A percentile compares a stretch with the other conserved stretches of the same genome.
phyloP scores from a whole-genome alignment of 2,888 invertebrate genomes.

The Phymatocera aterrima region DNA sequence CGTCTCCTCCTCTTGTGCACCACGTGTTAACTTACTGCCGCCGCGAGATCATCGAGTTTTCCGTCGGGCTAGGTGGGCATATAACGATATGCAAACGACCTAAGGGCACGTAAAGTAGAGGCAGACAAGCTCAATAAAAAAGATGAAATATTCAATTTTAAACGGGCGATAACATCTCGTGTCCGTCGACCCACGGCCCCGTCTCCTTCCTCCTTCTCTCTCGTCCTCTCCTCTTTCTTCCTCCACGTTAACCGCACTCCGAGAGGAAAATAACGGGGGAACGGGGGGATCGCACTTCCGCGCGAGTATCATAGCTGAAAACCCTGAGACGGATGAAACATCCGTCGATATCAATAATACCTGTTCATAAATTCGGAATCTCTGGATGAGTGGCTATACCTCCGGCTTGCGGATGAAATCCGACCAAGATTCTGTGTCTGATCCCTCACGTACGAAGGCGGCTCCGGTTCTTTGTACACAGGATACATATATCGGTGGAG shows the following conservation, averaged over 20 bases:
- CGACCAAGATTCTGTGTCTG: not conserved
- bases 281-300: not conserved
- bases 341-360: not conserved
- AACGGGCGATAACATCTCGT: slow-evolving; percentile 34
- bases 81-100: slow-evolving; percentile 38
- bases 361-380: too few relatives aligned
- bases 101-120: slow-evolving; percentile 24
- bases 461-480: too few relatives aligned
- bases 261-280: not conserved
- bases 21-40: not conserved
- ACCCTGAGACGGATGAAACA: not conserved
- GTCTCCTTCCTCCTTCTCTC: not conserved
- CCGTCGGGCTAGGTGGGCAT: not conserved
- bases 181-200: slow-evolving; percentile 17
- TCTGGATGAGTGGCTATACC: too few relatives aligned
- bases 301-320: too few relatives aligned
- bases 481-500: not conserved
- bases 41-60: not conserved
- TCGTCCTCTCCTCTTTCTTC: not conserved
- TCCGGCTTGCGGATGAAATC: too few relatives aligned
- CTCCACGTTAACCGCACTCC: not conserved
- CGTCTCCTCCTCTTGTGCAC: not conserved
- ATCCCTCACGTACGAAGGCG: not conserved
- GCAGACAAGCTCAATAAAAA: slow-evolving; percentile 37
- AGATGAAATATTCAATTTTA: slow-evolving; percentile 47